These are phyloP conservation scores for Luffia ferchaultella DNA, from an alignment of 2,888 invertebrate species.

Conservation along the genomic window DNA sequence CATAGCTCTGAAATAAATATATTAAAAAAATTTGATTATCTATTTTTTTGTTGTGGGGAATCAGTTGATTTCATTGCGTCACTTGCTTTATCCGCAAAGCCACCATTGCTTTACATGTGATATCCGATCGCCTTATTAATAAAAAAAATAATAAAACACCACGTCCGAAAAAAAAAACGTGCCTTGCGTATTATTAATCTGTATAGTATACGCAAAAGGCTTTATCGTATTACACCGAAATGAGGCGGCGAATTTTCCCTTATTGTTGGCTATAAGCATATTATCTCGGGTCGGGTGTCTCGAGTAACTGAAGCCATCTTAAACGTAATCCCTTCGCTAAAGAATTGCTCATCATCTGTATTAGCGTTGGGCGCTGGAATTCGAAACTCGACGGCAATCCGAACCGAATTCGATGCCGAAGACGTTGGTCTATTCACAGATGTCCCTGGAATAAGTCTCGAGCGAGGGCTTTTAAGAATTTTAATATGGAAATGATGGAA, in stretches of 20 bases:
- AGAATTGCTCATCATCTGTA: not conserved
- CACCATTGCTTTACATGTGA: too few species aligned
- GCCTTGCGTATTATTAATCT: not conserved
- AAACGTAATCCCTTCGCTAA: conserved; percentile 1
- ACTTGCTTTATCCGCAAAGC: too few species aligned
- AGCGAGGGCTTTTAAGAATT: too few species aligned
- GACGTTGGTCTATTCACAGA: not conserved
- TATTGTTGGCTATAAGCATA: conserved; percentile 16
- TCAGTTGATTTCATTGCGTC: too few species aligned
- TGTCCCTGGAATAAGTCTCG: too few species aligned
- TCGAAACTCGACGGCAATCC: not conserved
- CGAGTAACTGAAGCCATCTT: conserved; percentile 16
- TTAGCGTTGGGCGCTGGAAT: not conserved
- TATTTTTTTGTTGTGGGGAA: too few species aligned
- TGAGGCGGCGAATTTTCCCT: not conserved
- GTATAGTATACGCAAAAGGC: not conserved
- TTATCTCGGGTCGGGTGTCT: conserved; percentile 23
- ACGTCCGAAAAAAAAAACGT: not conserved
- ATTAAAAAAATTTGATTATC: too few species aligned
- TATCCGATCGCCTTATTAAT: too few species aligned
- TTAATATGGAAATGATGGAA: too few species aligned
- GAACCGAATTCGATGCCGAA: not conserved
- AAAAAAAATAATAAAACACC: too few species aligned
- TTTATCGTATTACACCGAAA: not conserved
- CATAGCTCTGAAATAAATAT: too few species aligned